Base-by-base conservation (phyloP, 2,888 invertebrate genomes). In the Noctua pronuba region DNA sequence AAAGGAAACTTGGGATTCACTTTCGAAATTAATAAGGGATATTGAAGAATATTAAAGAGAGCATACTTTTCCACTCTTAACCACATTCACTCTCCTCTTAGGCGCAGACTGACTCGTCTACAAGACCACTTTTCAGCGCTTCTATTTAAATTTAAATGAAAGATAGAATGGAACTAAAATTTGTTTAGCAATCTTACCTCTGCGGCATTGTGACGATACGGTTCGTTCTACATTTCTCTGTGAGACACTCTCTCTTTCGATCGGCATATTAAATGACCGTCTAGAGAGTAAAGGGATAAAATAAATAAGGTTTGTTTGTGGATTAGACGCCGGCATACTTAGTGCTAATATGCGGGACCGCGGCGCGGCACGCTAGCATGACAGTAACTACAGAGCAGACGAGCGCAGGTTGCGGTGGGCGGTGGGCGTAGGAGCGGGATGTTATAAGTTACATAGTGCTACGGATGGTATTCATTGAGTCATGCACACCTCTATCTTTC, bases 401-500 rank as follows among this genome's bases (percentile, higher is more conserved):
- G 95, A 95, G 96, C 95, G 96, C 95, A 95, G 96, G 95, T 95
- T 95, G 95, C 95, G 95, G 95, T 95, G 95, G 94, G 94, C 94
- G 93, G 82, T 95, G 97, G 97, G 95, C 95, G 95, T 93, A 96
- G 97, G 97, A 97, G 97, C 97, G 96, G 96, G 96, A 96, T 97
- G 97, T 97, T 97, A 97, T 92, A 97, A 97, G 97, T 97, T 97
- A 97, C 97, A 96, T 92, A 97, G 97, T 97, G 97, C 97, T 96
- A 96, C 96, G 94, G 96, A 97, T 96, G 96, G 96, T 96, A 96
- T 97, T 97, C 97, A 97, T 97, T 97, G 97, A 97, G 96, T 98
- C 98, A 99, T 98, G 98, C 98, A 99, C 98, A 99, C 99, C 99
- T 99, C 99, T 98, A 99, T 99, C 98, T 99, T 99, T 98, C 99